Conservation (phyloP, 2,797 vertebrate species). For the Schizopygopsis pylzovi region DNA sequence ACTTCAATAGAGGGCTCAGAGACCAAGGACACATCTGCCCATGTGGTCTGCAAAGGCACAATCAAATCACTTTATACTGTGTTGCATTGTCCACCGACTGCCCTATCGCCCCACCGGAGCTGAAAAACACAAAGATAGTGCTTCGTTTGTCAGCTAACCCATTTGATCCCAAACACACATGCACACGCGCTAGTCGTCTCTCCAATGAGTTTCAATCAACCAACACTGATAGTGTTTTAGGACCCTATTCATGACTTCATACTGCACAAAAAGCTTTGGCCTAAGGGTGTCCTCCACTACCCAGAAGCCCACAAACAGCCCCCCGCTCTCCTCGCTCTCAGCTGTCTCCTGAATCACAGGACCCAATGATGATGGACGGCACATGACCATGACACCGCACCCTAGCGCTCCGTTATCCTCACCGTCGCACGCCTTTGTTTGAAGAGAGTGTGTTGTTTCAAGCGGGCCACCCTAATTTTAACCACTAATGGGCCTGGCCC, state of each 20-base stretch:
- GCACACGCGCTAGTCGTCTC: neutral
- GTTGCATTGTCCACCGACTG: constrained; percentile 39
- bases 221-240: constrained; percentile 16
- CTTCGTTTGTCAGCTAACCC: constrained; percentile 24
- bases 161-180: constrained; percentile 26
- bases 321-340: constrained; percentile 54
- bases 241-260: constrained; percentile 30
- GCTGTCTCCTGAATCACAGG: constrained; percentile 63
- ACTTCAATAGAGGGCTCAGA: constrained; percentile 59
- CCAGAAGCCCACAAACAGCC: constrained; percentile 14
- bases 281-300: constrained; percentile 15
- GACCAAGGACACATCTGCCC: constrained; percentile 62
- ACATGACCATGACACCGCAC: constrained; percentile 66
- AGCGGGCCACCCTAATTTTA: constrained; percentile 83
- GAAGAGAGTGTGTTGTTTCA: constrained; percentile 78
- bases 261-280: constrained; percentile 15
- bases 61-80: constrained; percentile 58
- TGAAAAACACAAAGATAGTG: constrained; percentile 25
- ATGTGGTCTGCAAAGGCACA: constrained; percentile 52
- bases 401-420: constrained; percentile 59
- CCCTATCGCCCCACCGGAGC: constrained; percentile 1
- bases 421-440: constrained; percentile 75
- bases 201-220: constrained; percentile 25
- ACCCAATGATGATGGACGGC: constrained; percentile 66
- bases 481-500: constrained; percentile 75